Conservation (phyloP, 2,113 vertebrate genomes). For the Eupsittula cactorum region DNA sequence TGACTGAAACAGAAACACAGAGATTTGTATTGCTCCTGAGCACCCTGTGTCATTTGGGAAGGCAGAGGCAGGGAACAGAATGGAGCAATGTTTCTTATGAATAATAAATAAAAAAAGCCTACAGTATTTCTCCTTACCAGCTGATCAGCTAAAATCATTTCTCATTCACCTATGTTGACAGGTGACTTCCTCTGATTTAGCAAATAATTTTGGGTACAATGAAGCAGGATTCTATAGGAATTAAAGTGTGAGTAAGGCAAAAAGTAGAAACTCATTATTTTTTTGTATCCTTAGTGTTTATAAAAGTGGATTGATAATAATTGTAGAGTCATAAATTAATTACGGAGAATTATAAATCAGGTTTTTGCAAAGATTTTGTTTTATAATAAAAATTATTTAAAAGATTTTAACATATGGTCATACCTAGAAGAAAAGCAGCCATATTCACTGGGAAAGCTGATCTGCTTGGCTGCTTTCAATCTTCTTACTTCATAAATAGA, state of each 20-base stretch:
- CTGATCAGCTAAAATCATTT: neutral
- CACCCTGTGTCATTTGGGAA: neutral
- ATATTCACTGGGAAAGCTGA: neutral
- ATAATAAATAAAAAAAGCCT: neutral
- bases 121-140: neutral
- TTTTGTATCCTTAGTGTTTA: neutral
- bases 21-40: neutral
- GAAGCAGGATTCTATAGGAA: neutral
- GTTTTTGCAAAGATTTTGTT: neutral
- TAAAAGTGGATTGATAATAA: neutral
- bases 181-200: neutral
- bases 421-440: neutral
- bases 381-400: neutral
- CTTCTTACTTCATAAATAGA: neutral
- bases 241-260: neutral
- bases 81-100: neutral
- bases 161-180: neutral
- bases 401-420: neutral
- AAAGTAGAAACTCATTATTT: neutral
- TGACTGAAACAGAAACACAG: neutral
- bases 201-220: neutral
- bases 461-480: neutral
- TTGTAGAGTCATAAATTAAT: neutral
- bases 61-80: neutral
- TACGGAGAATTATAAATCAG: neutral